Percentiles rank a stretch among this genome's conserved stretches.
Evolutionary conservation across 2,113 vertebrate genomes (phyloP).

Genomic region (Zosterops borbonicus): DNA sequence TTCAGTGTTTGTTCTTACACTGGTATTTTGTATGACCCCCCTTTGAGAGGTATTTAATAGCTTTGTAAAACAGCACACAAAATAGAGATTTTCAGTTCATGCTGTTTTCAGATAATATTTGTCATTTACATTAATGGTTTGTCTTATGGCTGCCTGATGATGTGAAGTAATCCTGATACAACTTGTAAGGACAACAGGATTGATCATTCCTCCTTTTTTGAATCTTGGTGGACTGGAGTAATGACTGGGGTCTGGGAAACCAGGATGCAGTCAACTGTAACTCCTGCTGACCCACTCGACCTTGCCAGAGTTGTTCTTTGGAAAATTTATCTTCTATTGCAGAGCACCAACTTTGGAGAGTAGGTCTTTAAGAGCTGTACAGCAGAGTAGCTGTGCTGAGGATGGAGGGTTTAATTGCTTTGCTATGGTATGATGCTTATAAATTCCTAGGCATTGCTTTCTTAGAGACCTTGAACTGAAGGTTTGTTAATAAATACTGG

Average conservation of each 20-base stretch:
- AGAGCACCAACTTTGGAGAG: neutral
- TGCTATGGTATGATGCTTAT: neutral
- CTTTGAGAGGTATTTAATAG: neutral
- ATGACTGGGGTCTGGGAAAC: neutral
- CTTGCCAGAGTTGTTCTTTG: neutral
- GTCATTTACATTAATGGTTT: neutral
- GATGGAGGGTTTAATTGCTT: neutral
- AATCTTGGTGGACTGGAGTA: neutral
- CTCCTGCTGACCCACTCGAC: neutral
- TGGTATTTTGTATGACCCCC: neutral
- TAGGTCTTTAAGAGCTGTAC: neutral
- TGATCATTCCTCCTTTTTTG: neutral
- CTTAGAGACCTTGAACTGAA: neutral
- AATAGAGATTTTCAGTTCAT: neutral
- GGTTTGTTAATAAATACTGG: neutral
- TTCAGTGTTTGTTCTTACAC: neutral
- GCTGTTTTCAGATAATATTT: neutral
- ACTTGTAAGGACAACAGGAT: neutral
- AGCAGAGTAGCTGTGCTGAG: neutral
- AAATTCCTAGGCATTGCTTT: neutral
- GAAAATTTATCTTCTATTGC: neutral
- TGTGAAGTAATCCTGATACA: neutral
- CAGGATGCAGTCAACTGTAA: neutral
- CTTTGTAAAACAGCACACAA: neutral
- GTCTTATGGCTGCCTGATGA: neutral